Evolutionary conservation across 1,140 invertebrate species (phyloP), one percentile per base, ranked within the genome.

Genomic region (Chymomyza costata): DNA sequence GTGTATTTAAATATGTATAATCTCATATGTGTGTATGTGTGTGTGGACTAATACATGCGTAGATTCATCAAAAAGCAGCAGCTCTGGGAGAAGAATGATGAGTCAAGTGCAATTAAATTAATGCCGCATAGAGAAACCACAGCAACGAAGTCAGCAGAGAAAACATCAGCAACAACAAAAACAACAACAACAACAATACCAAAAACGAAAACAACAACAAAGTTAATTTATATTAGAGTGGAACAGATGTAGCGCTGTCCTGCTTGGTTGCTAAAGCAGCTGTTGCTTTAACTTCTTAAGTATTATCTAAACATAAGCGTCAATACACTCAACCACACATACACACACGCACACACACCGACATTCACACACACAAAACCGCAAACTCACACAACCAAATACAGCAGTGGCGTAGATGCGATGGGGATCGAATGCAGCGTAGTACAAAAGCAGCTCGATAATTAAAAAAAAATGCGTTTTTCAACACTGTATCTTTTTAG

Each of bases 291-390:
- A 25, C 21, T 25, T 25, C 21, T 25, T 25, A 25, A 65, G 56
- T 66, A 57, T 66, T 71, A 66, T 57, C 52, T 55, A 73, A 59
- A 71, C 48, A 67, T 64, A 74, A 64, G 47, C 73, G 63, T 43
- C 65, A 65, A 76, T 61, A 76, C 56, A 54, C 35, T 30, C 14
- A 31, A 5, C 38, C 30, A 43, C 45, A 28, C 10, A 48, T 32
- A 39, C 45, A 46, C 38, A 32, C 28, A 41, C 34, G 41, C 8
- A 16, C 32, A 17, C 15, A 2, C 3, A 39, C 2, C 3, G 28
- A 6, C 17, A 8, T 30, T 15, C 43, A 8, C 21, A 6, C 30
- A 6, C 34, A 25, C n/a, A n/a, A n/a, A n/a, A n/a, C n/a, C n/a
- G n/a, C n/a, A n/a, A n/a, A n/a, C n/a, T n/a, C n/a, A n/a, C n/a